Conservation (phyloP, 2,888 invertebrate species). For the Lamproptera curius region DNA sequence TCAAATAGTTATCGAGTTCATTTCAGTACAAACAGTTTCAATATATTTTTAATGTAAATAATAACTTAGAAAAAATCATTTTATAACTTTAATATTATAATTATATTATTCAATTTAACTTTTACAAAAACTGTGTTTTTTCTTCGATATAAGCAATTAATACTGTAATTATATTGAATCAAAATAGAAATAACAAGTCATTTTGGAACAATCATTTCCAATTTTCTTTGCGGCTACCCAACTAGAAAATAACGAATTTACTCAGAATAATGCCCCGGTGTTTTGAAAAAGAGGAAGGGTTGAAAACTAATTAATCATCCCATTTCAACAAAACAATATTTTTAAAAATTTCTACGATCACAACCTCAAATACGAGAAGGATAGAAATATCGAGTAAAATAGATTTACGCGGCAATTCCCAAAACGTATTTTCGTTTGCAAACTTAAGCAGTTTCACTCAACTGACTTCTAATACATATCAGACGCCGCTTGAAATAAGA, state of each 20-base stretch:
- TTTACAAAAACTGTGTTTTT: too few relatives aligned
- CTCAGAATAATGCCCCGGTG: conserved; percentile 73
- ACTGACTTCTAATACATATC: conserved; percentile 32
- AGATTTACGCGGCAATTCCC: neutral
- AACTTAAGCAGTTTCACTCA: conserved; percentile 9
- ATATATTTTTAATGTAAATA: too few relatives aligned
- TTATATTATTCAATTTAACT: too few relatives aligned
- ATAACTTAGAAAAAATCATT: too few relatives aligned
- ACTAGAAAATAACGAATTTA: conserved; percentile 76
- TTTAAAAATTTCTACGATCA: too few relatives aligned
- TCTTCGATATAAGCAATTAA: too few relatives aligned
- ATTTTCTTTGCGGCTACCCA: conserved; percentile 68
- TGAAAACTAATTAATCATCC: conserved; percentile 75
- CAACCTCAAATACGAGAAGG: too few relatives aligned
- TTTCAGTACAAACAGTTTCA: too few relatives aligned
- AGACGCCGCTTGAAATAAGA: conserved; percentile 55
- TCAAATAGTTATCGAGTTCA: too few relatives aligned
- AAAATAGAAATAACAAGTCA: neutral
- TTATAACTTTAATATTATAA: too few relatives aligned
- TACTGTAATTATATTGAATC: too few relatives aligned
- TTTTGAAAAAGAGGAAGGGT: conserved; percentile 69
- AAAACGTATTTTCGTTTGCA: neutral
- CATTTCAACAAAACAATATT: conserved; percentile 61
- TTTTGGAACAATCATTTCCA: conserved; percentile 24
- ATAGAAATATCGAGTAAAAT: too few relatives aligned